Base-by-base conservation (phyloP, 1,140 invertebrate species). In the Brachionus koreanus region DNA sequence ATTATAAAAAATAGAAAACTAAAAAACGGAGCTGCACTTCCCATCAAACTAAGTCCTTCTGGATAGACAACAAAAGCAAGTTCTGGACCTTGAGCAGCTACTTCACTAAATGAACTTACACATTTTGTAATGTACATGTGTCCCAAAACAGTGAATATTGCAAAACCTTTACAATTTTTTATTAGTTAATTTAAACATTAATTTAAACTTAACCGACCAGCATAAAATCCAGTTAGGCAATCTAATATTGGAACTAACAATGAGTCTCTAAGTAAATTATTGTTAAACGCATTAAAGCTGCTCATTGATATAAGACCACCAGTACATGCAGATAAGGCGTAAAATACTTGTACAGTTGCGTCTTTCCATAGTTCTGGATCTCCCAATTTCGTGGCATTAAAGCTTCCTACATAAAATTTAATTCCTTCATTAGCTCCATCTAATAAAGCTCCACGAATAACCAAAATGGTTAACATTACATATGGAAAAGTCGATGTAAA, bases 1-100 rank as follows among this genome's bases (percentile, higher is more conserved):
- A 99, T 99, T 83, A 98, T 93, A 90, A 99, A 98, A 90, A 99
- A 99, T 3, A 98, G 91, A 83, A 96, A 93, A 0, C 97, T 93
- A 97, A 97, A 99, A n/a, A 98, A 87, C 0, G 96, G 93, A 25
- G 96, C 93, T 19, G 95, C 93, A 0, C 96, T 77, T 52, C 74
- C 96, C 13, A 99, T 90, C 39, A 85, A 83, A 9, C 87, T 84
- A 23, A 88, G 57, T n/a, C 87, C 87, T 83, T 88, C 87, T 37
- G 97, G 97, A 89, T 98, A 99, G 1, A 96, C 97, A 57, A 98
- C 89, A 88, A 99, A 99, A 2, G 96, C 95, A 82, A 99, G 87
- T 42, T 97, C 97, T 37, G 96, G 96, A 84, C 95, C 94, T 92
- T 89, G 46, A 84, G 85, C 83, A 82, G 52, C 77, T 19, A 72